phyloP scores from a whole-genome alignment of 2,888 invertebrate genomes.

The Hesperia comma region DNA sequence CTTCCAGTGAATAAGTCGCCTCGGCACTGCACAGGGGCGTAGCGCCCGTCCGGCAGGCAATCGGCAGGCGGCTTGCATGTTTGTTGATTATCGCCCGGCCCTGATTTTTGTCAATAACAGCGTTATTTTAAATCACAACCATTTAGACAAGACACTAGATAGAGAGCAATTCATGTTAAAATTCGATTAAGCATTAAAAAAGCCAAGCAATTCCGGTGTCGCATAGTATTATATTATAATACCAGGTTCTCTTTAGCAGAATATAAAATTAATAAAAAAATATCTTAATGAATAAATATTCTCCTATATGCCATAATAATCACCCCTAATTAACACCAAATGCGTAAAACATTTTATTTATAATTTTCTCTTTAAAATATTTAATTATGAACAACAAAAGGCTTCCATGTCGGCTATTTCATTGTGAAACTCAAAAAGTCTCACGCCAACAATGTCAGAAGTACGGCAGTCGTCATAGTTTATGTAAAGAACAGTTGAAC shows the following conservation, averaged over 20 bases:
- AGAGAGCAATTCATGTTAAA: no score
- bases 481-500: conserved; percentile 36
- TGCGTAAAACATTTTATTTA: neutral
- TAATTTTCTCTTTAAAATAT: conserved; percentile 13
- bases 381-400: conserved; percentile 30
- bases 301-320: neutral
- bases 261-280: no score
- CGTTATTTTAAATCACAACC: neutral
- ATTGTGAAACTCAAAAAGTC: conserved; percentile 32
- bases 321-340: neutral
- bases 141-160: no score
- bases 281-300: no score
- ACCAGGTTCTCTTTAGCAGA: no score
- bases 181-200: no score
- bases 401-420: conserved; percentile 24
- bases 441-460: conserved; percentile 32
- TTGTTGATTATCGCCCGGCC: conserved; percentile 29
- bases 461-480: conserved; percentile 30
- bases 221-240: no score
- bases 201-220: no score
- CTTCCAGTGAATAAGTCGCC: conserved; percentile 85
- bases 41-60: conserved; percentile 84
- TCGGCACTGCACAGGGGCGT: conserved; percentile 87
- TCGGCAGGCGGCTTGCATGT: conserved; percentile 59
- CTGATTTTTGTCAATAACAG: neutral